Base-by-base conservation (phyloP, 2,888 invertebrate genomes). In the Drosophila algonquin region DNA sequence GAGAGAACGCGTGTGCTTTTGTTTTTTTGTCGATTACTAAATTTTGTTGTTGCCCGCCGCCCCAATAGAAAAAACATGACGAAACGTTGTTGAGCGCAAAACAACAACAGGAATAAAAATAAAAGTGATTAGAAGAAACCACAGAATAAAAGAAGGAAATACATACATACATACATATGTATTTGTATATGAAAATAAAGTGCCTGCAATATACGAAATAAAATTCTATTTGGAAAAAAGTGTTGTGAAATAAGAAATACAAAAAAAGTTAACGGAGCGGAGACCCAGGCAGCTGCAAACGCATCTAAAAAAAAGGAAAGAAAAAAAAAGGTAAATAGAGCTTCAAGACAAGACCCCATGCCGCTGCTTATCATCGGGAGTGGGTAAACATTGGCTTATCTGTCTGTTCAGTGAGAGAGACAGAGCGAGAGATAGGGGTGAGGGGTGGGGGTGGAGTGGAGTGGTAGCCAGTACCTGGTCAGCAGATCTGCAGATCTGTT, bases 261-360 rank as follows among this genome's bases (percentile, higher is more conserved):
- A 21, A 21, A 35, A 46, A 40, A 53, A 67, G 57, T 32, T 70
- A 68, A 68, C 51, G 16, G 27, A 52, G n/a, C 30, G 53, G 16
- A 18, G 30, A 48, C 21, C 61, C 40, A 40, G 21, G 47, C 63
- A 75, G 63, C 72, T 55, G 76, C 68, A 73, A 81, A 59, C 79
- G 76, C 81, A 71, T 83, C 71, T 56, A 83, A 70, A 72, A 40
- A 70, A 72, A 83, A 72, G 84, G 84, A 70, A 72, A 80, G 74
- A 81, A 24, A 24, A 24, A 70, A n/a, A 76, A 83, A 72, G 84
- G 79, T 79, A 83, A 63, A 75, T 71, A 77, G 56, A 64, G 67
- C 44, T 57, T 61, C 32, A 46, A 18, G 73, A 76, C 32, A 46
- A 18, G 73, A 76, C 73, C 64, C 58, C 62, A 58, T 16, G 58